These are phyloP conservation scores for Acronicta aceris DNA, from an alignment of 2,888 invertebrate species.

Conservation along the genomic window DNA sequence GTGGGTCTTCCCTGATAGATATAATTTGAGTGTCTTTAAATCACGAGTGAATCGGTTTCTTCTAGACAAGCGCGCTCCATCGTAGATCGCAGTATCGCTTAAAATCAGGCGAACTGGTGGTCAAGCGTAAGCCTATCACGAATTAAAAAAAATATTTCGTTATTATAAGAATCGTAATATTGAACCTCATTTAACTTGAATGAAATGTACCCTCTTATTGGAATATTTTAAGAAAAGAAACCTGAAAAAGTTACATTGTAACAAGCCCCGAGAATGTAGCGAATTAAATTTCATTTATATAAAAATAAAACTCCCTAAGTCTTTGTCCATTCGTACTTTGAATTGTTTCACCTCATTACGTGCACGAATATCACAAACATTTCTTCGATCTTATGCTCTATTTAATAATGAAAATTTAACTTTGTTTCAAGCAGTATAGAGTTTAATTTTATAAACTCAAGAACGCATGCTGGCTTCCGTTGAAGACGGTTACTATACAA, in stretches of 20 bases:
- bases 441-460: conserved; percentile 41
- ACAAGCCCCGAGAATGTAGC: conserved; percentile 49
- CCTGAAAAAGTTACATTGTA: conserved; percentile 20
- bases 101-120: too few relatives aligned
- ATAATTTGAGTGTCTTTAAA: too few relatives aligned
- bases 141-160: too few relatives aligned
- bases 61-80: too few relatives aligned
- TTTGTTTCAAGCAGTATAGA: conserved; percentile 36
- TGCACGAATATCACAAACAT: conserved; percentile 76
- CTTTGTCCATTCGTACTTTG: conserved; percentile 73
- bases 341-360: conserved; percentile 86
- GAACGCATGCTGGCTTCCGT: conserved; percentile 49
- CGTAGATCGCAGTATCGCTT: too few relatives aligned
- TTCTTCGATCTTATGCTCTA: conserved; percentile 35
- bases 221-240: conserved; percentile 31
- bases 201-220: conserved; percentile 18
- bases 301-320: conserved; percentile 56
- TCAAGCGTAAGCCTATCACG: too few relatives aligned
- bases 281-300: conserved; percentile 55
- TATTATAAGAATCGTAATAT: too few relatives aligned
- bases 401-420: conserved; percentile 45
- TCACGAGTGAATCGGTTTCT: too few relatives aligned
- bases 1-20: too few relatives aligned
- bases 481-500: conserved; percentile 72
- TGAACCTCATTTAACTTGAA: conserved; percentile 15